Percentiles rank a stretch among this genome's conserved stretches.
phyloP scores from a whole-genome alignment of 1,140 invertebrate species.

The Drosophila ficusphila region DNA sequence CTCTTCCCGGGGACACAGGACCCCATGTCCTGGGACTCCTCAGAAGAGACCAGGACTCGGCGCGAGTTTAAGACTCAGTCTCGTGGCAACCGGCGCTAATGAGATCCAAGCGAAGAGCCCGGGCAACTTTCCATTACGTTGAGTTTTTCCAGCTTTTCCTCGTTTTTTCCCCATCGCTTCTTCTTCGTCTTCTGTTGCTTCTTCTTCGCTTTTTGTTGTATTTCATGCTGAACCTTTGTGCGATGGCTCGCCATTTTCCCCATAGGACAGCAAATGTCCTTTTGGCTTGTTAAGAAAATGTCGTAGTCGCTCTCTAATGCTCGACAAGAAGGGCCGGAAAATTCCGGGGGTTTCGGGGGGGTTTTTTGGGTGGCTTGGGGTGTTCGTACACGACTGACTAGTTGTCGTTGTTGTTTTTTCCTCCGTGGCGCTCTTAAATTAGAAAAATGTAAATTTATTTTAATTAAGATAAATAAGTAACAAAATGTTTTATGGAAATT shows the following conservation, averaged over 20 bases:
- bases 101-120: conserved; percentile 67
- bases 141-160: conserved; percentile 56
- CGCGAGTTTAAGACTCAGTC: conserved; percentile 21
- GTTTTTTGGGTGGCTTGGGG: no score
- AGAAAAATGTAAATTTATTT: conserved; percentile 84
- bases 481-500: conserved; percentile 84
- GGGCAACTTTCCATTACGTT: conserved; percentile 76
- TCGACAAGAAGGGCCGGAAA: conserved; percentile 14
- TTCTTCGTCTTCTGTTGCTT: conserved; percentile 19
- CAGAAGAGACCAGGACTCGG: conserved; percentile 11
- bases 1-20: conserved; percentile 29
- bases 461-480: conserved; percentile 84
- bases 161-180: conserved; percentile 14
- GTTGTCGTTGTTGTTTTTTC: conserved; percentile 36
- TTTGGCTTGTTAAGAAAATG: conserved; percentile 82
- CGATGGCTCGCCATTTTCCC: conserved; percentile 14
- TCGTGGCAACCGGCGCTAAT: conserved; percentile 72
- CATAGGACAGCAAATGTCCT: conserved; percentile 73
- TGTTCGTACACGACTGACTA: conserved; percentile 45
- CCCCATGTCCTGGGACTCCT: conserved; percentile 21
- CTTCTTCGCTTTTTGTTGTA: conserved; percentile 44
- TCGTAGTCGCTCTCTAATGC: conserved; percentile 80
- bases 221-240: conserved; percentile 53
- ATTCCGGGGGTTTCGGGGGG: conserved; percentile 1
- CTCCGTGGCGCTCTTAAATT: conserved; percentile 80